phyloP scores from a whole-genome alignment of 2,113 vertebrate species.

The Notiomystis cincta region DNA sequence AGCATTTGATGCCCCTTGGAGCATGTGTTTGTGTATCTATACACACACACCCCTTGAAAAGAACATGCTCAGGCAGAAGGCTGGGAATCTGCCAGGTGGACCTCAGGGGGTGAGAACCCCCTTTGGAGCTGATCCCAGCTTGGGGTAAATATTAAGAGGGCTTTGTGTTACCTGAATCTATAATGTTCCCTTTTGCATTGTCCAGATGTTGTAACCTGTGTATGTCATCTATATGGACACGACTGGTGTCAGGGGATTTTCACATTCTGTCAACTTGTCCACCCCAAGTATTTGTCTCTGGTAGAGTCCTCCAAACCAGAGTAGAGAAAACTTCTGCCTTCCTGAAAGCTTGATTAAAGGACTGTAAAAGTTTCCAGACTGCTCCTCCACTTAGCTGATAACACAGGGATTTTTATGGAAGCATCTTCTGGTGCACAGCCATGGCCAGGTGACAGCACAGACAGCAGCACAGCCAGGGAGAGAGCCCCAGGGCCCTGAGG shows the following conservation, averaged over 20 bases:
- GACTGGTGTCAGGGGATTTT: neutral
- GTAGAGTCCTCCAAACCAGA: neutral
- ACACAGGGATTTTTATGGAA: neutral
- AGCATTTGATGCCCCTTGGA: neutral
- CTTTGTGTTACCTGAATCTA: neutral
- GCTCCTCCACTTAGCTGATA: neutral
- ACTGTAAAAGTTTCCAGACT: neutral
- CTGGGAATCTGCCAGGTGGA: neutral
- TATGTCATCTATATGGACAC: neutral
- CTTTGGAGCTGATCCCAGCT: neutral
- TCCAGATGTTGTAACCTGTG: neutral
- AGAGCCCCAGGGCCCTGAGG: neutral
- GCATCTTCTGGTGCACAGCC: neutral
- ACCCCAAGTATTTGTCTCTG: neutral
- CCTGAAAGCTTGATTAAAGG: neutral
- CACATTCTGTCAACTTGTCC: neutral
- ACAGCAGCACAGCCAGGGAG: neutral
- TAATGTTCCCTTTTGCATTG: neutral
- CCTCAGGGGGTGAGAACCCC: neutral
- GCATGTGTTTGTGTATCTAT: no score
- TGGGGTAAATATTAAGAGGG: neutral
- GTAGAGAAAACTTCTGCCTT: neutral
- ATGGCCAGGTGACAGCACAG: neutral
- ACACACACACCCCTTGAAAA: fast-evolving
- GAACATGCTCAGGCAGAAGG: neutral